A percentile compares a stretch with the other conserved stretches of the same genome.
Evolutionary conservation across 2,113 vertebrate genomes (phyloP).

Genomic region (Thinocorus orbignyianus): DNA sequence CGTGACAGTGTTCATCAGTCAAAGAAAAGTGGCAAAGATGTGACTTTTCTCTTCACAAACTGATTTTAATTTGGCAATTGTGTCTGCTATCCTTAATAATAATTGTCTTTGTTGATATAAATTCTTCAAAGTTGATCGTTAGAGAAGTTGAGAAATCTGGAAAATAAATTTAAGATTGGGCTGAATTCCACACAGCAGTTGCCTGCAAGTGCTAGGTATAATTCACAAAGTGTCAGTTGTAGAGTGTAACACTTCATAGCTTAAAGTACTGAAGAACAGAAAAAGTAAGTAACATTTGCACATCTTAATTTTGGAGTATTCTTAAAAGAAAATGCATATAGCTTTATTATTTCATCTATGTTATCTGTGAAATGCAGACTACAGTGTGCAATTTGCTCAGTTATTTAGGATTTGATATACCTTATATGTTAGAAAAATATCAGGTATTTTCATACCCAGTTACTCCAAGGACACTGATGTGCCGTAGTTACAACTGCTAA

Average conservation of each 20-base stretch:
- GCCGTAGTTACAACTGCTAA: not conserved
- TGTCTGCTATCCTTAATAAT: constrained; percentile 25
- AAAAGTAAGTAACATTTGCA: not conserved
- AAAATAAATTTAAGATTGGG: constrained; percentile 41
- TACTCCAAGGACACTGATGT: not conserved
- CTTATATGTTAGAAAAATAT: not conserved
- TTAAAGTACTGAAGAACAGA: not conserved
- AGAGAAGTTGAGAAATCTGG: not conserved
- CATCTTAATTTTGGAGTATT: not conserved
- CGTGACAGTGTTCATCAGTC: constrained; percentile 20
- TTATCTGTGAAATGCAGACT: not conserved
- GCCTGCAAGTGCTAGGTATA: not conserved
- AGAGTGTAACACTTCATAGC: not conserved
- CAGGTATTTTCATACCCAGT: not conserved
- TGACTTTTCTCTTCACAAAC: constrained; percentile 12
- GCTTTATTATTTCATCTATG: no score
- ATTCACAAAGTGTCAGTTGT: not conserved
- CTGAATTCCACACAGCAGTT: constrained; percentile 15
- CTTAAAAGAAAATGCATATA: not conserved
- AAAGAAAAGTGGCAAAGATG: not conserved
- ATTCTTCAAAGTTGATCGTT: constrained; percentile 5
- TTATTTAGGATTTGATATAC: not conserved
- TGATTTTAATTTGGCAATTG: constrained; percentile 29
- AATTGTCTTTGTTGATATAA: constrained; percentile 39
- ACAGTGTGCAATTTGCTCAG: not conserved